These are phyloP conservation scores for Idaea dimidiata DNA, from an alignment of 2,888 invertebrate species.

Conservation along the genomic window DNA sequence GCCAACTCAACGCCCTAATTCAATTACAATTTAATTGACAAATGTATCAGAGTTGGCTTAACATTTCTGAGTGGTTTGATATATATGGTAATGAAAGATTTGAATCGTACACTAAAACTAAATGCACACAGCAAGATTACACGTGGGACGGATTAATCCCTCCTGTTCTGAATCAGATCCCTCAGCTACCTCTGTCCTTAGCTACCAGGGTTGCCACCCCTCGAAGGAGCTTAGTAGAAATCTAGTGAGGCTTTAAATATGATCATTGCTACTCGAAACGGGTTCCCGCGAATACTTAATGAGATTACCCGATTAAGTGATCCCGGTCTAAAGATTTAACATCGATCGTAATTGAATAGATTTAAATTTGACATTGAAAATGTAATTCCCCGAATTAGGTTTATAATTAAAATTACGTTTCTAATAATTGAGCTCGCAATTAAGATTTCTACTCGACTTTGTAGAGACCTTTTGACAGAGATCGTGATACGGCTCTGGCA, in stretches of 20 bases:
- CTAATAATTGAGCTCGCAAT: not conserved
- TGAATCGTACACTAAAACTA: slow-evolving; percentile 19
- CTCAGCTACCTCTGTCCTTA: slow-evolving; percentile 30
- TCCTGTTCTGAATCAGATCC: slow-evolving; percentile 42
- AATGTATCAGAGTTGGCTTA: not conserved
- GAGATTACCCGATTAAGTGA: slow-evolving; percentile 35
- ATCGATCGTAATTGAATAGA: slow-evolving; percentile 7
- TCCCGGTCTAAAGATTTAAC: slow-evolving; percentile 13
- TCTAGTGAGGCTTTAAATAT: slow-evolving; percentile 55
- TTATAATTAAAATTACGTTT: not conserved
- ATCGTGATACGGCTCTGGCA: not conserved
- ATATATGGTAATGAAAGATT: slow-evolving; percentile 21
- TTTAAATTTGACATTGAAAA: slow-evolving; percentile 14
- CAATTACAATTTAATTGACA: not conserved
- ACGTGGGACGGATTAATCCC: slow-evolving; percentile 38
- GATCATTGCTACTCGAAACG: slow-evolving; percentile 41
- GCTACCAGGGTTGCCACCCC: slow-evolving; percentile 40
- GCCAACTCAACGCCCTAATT: not conserved
- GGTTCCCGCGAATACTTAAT: slow-evolving; percentile 40
- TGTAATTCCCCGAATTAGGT: not conserved
- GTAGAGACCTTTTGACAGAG: not conserved
- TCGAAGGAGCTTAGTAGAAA: slow-evolving; percentile 55
- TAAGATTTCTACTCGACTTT: not conserved
- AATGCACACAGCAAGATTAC: slow-evolving; percentile 27
- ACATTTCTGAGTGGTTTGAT: not conserved